These are phyloP conservation scores for Margarornis squamiger DNA, from an alignment of 2,797 vertebrate genomes.

Conservation along the genomic window DNA sequence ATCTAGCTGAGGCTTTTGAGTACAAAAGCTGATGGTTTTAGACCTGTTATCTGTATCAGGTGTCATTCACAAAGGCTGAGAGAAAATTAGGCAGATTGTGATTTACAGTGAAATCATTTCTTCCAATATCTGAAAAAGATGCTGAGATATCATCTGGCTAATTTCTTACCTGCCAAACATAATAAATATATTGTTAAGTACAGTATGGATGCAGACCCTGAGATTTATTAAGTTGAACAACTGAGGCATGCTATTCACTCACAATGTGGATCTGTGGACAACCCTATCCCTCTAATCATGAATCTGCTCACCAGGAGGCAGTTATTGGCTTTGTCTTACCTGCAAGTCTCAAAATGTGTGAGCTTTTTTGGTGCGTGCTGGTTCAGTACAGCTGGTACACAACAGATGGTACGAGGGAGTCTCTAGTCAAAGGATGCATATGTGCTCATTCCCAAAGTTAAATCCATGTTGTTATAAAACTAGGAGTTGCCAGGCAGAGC, in stretches of 20 bases:
- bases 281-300: neutral
- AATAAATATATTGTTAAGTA: neutral
- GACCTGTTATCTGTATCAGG: neutral
- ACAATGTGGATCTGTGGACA: neutral
- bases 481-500: neutral
- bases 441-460: neutral
- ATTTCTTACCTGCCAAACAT: neutral
- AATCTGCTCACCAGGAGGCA: constrained; percentile 5
- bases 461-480: neutral
- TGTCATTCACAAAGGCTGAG: neutral
- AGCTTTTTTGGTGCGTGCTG: neutral
- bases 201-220: neutral
- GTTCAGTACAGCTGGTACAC: constrained; percentile 22
- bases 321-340: neutral
- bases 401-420: constrained; percentile 3
- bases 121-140: neutral
- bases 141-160: neutral
- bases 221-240: neutral
- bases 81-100: neutral
- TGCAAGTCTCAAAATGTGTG: neutral
- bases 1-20: neutral
- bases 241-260: neutral
- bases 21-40: neutral
- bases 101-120: neutral
- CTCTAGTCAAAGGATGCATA: neutral